Evolutionary conservation across 2,797 vertebrate genomes (phyloP).

Genomic region (Notolepis coatsorum): DNA sequence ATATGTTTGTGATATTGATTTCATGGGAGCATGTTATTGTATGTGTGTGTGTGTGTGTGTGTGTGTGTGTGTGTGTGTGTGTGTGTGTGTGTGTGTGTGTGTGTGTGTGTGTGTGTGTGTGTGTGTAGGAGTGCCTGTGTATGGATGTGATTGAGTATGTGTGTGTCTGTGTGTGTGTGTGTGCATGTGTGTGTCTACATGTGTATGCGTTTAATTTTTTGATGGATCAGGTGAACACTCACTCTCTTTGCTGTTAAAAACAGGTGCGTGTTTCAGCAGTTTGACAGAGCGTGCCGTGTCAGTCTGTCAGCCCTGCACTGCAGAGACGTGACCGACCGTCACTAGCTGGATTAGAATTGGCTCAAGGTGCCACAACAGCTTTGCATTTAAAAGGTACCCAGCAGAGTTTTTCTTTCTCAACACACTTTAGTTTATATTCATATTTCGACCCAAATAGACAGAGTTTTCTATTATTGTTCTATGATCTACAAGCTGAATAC

Average conservation of each 20-base stretch:
- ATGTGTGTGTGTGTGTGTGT: constrained; percentile 5
- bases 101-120: constrained; percentile 24
- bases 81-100: constrained; percentile 22
- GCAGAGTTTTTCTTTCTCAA: too few species aligned
- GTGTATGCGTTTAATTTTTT: constrained; percentile 33
- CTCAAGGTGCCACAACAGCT: constrained; percentile 36
- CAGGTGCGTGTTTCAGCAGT: constrained; percentile 70
- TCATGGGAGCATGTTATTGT: constrained; percentile 52
- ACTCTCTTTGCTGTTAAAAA: constrained; percentile 54
- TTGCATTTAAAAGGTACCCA: too few species aligned
- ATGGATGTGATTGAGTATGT: neutral
- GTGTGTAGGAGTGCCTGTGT: neutral
- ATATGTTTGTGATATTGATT: constrained; percentile 18
- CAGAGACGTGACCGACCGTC: constrained; percentile 46
- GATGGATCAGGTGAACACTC: constrained; percentile 60
- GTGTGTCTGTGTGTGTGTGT: neutral
- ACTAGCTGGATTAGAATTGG: constrained; percentile 44
- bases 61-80: constrained; percentile 26
- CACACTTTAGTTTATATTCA: too few species aligned
- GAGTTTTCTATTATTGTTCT: too few species aligned
- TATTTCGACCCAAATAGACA: too few species aligned
- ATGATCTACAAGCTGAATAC: too few species aligned
- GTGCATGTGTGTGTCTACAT: neutral
- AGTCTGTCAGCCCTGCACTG: constrained; percentile 45
- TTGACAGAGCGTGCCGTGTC: constrained; percentile 55